phyloP scores from a whole-genome alignment of 2,797 vertebrate genomes.

The Sebastes miniatus region DNA sequence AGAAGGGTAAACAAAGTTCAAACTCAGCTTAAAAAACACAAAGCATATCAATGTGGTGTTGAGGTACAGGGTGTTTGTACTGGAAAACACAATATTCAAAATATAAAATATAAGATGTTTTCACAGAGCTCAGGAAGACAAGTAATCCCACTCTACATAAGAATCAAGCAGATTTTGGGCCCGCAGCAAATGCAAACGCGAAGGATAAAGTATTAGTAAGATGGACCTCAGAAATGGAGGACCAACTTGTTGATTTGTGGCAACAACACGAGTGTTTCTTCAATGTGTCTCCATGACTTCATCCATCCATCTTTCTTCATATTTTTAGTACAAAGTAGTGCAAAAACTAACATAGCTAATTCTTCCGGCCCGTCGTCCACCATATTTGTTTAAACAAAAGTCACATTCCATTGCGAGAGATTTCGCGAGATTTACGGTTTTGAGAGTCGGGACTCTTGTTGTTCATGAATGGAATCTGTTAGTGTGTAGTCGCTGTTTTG shows the following conservation, averaged over 20 bases:
- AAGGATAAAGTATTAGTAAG: background rate
- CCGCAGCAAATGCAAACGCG: background rate
- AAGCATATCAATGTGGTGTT: background rate
- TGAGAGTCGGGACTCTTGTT: background rate
- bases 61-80: background rate
- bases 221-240: background rate
- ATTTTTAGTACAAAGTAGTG: no score
- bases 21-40: background rate
- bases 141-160: background rate
- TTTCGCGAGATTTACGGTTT: fast-evolving
- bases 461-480: background rate
- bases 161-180: background rate
- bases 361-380: no score
- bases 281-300: no score
- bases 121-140: background rate
- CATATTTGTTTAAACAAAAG: fast-evolving
- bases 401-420: no score
- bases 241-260: background rate
- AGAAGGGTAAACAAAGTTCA: background rate
- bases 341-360: no score
- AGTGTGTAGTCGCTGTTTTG: background rate
- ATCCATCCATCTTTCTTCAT: background rate
- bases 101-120: background rate
- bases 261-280: no score
- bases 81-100: background rate